Base-by-base conservation (phyloP, 2,113 vertebrate genomes). In the Siniperca knerii region DNA sequence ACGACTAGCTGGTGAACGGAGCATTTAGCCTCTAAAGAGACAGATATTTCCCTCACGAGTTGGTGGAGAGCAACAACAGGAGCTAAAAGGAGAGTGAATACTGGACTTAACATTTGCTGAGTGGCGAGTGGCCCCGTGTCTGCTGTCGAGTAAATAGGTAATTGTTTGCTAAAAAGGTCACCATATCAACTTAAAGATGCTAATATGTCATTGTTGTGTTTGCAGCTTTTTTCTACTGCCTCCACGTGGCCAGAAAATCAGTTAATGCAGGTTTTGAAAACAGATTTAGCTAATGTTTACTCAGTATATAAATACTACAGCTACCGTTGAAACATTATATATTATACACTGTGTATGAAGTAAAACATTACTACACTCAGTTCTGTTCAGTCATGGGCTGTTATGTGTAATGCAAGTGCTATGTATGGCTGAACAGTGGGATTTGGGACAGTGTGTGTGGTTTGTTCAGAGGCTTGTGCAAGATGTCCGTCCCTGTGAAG, bases 401-500 rank as follows among this genome's bases (percentile, higher is more conserved):
- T 23, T 33, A 35, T 71, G 20, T 61, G 48, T 70, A 10, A 79
- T 79, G 23, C 10, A 60, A 81, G 57, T 66, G 67, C 66, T 85
- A 88, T 29, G 37, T 50, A 40, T 52, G 65, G 55, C 29, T 71
- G 78, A 81, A 71, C 18, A 12, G 64, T 62, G 46, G 25, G 75
- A 44, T 70, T 82, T 79, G 20, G 65, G 79, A 75, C 66, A 57
- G 50, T 54, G 79, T 67, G 77, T 48, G 46, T 57, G 67, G 65
- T 81, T 40, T 70, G 48, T 88, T 90, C 71, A 50, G 55, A 70
- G 86, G 69, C 82, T 90, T 84, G 79, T 87, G 86, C 90, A 93
- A 90, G 83, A 93, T 87, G 88, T 90, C 90, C 81, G 54, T 84
- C 79, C 72, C 82, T 73, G 70, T 82, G 82, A 87, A 89, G 91